Base-by-base conservation (phyloP, 2,113 vertebrate genomes). In the Bothrops jararaca region DNA sequence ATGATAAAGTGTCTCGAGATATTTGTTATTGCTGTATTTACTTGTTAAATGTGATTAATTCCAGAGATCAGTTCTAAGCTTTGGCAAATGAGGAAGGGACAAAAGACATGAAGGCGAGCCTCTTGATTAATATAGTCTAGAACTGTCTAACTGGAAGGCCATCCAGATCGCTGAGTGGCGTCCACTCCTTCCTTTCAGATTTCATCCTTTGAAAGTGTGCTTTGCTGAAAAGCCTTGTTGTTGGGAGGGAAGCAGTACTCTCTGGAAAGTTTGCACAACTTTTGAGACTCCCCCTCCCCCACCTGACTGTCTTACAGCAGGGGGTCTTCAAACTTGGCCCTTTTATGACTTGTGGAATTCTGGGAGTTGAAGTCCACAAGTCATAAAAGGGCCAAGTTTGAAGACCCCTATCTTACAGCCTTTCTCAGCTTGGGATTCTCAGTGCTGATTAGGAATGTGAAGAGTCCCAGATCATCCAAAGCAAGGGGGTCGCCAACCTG, bases 81-180 rank as follows among this genome's bases (percentile, higher is more conserved):
- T 91, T 52, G 89, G 89, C 10, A 94, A 48, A 94, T 50, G 74
- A 56, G 54, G 23, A 96, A 89, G 80, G 74, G 57, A 8, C 2
- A 39, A 15, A 74, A 74, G 48, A 20, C 5, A 15, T 20, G n/a
- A 15, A 74, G 5, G n/a, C 5, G 5, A 34, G 15, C 64, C 64
- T 34, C n/a, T 18, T 74, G 15, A 20, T 34, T n/a, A 18, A 18
- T 96, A 86, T 95, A 97, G 97, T 96, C 96, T 0, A 0, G 88
- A 91, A 92, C 91, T 85, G 9, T 93, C 95, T 97, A 97, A 97
- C 96, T 97, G 95, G 96, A 95, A 88, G 80, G 95, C 95, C 93
- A 95, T 93, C 95, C 95, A 91, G 92, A 87, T 53, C 92, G 95
- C 96, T 97, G 96, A 96, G 96, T 95, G 95, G 26, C 26, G 10